Conservation (phyloP, 1,140 invertebrate species). For the Amyelois transitella region DNA sequence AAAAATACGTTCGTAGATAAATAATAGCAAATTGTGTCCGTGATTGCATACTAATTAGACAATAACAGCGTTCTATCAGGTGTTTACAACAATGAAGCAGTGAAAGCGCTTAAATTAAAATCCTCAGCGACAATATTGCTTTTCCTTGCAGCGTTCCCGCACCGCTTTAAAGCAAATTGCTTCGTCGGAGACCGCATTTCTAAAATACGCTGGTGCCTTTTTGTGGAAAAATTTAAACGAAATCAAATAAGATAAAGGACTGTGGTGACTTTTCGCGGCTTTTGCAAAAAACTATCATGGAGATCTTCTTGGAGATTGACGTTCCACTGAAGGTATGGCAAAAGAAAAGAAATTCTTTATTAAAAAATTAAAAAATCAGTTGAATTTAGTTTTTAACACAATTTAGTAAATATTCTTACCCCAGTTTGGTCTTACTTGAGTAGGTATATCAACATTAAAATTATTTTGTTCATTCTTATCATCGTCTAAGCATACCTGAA, state of each 20-base stretch:
- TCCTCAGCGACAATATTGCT: constrained; percentile 18
- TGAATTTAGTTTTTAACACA: not conserved
- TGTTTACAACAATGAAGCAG: not conserved
- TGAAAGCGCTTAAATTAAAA: not conserved
- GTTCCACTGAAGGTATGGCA: too few species aligned
- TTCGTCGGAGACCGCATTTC: constrained; percentile 15
- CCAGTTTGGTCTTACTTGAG: too few species aligned
- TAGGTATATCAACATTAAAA: too few species aligned
- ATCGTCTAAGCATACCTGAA: not conserved
- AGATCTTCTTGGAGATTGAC: not conserved
- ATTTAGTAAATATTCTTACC: too few species aligned
- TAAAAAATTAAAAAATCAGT: too few species aligned
- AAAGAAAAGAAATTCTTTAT: too few species aligned
- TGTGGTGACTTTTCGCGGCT: too few species aligned
- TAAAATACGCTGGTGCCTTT: constrained; percentile 21
- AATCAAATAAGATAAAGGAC: too few species aligned
- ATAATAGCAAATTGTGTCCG: not conserved
- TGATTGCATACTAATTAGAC: not conserved
- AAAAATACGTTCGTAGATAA: too few species aligned
- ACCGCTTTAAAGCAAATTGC: constrained; percentile 25
- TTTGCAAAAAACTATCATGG: too few species aligned
- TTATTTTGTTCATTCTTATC: too few species aligned
- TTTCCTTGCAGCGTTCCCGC: constrained; percentile 8
- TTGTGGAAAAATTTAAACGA: not conserved
- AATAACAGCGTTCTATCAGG: not conserved